Percentiles rank a stretch among this genome's conserved stretches.
These are phyloP conservation scores for Cyprinella venusta DNA, from an alignment of 2,797 vertebrate species.

Conservation along the genomic window DNA sequence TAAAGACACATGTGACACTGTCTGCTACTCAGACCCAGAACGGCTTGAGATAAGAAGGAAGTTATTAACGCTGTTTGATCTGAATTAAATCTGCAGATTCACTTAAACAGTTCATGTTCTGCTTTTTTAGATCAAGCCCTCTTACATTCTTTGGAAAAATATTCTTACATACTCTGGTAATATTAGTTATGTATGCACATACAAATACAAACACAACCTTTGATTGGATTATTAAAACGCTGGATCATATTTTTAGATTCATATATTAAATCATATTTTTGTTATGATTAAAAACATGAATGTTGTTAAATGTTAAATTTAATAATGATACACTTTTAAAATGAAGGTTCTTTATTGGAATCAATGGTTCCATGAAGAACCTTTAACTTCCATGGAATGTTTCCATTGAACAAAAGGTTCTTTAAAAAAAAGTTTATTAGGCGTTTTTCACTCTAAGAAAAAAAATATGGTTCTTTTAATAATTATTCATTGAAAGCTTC, in stretches of 20 bases:
- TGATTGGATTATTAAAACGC: too few species aligned
- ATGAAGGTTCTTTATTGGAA: not conserved
- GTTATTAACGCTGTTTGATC: conserved; percentile 20
- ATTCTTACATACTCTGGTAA: too few species aligned
- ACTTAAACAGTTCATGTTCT: not conserved
- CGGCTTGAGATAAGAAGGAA: conserved; percentile 19
- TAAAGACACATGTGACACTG: conserved; percentile 52
- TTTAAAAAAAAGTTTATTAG: not conserved
- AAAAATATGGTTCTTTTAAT: not conserved
- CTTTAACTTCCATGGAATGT: not conserved
- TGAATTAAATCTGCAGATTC: not conserved
- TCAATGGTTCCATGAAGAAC: not conserved
- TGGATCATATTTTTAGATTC: too few species aligned
- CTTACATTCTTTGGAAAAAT: not conserved
- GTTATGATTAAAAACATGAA: not conserved
- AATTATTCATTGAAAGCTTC: not conserved
- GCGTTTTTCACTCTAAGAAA: not conserved
- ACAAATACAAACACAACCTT: too few species aligned
- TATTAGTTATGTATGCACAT: too few species aligned
- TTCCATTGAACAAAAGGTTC: not conserved
- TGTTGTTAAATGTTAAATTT: not conserved
- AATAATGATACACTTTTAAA: not conserved
- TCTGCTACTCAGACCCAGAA: conserved; percentile 2
- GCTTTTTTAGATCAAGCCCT: not conserved
- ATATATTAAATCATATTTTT: too few species aligned